These are phyloP conservation scores for Hemithea aestivaria DNA, from an alignment of 2,888 invertebrate species.

Conservation along the genomic window DNA sequence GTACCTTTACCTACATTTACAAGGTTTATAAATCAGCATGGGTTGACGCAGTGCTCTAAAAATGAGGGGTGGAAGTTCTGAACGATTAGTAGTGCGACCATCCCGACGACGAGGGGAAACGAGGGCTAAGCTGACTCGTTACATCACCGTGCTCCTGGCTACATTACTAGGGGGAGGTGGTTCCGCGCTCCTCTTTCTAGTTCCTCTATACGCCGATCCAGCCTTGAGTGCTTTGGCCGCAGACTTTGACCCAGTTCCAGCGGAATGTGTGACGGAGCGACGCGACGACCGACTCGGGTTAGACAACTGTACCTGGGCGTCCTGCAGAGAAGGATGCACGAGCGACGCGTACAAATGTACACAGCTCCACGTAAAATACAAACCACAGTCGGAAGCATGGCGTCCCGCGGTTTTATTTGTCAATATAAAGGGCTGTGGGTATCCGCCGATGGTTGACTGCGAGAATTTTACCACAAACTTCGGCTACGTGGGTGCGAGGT, in stretches of 20 bases:
- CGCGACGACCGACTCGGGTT: conserved; percentile 85
- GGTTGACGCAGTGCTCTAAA: conserved; percentile 66
- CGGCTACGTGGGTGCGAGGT: conserved; percentile 83
- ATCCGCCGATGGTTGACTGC: conserved; percentile 88
- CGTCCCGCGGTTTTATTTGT: conserved; percentile 84
- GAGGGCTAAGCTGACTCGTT: conserved; percentile 64
- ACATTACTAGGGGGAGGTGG: conserved; percentile 66
- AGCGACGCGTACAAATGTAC: conserved; percentile 86
- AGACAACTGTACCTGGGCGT: conserved; percentile 89
- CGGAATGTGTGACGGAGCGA: conserved; percentile 84
- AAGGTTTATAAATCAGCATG: conserved; percentile 54
- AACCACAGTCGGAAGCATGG: conserved; percentile 68
- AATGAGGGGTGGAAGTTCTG: conserved; percentile 73
- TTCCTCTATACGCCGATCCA: conserved; percentile 73
- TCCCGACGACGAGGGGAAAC: conserved; percentile 61
- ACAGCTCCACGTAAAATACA: conserved; percentile 82
- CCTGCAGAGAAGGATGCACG: conserved; percentile 89
- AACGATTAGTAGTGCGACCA: conserved; percentile 64
- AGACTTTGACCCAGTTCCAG: conserved; percentile 86
- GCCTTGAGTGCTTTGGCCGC: conserved; percentile 82
- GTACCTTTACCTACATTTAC: conserved; percentile 13
- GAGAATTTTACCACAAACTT: conserved; percentile 85
- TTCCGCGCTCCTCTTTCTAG: conserved; percentile 70
- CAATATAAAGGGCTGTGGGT: conserved; percentile 91
- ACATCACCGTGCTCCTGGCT: conserved; percentile 68